Conservation (phyloP, 2,797 vertebrate species). For the Lerista edwardsae region DNA sequence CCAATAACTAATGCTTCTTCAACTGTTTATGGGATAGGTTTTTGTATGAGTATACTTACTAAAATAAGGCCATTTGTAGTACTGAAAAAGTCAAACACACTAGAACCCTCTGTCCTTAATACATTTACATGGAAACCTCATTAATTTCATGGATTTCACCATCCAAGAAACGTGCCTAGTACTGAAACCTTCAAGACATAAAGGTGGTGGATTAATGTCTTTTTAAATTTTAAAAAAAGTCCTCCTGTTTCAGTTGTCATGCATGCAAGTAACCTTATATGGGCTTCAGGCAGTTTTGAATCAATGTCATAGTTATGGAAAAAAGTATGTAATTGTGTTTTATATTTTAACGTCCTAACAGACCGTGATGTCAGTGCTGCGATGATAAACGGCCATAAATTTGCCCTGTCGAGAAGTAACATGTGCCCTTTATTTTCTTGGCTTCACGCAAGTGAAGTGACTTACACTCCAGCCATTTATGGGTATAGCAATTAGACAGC, state of each 20-base stretch:
- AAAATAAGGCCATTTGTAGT: slow-evolving; percentile 2
- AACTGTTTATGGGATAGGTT: slow-evolving; percentile 30
- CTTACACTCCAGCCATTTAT: slow-evolving; percentile 45
- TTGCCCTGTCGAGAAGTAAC: slow-evolving; percentile 32
- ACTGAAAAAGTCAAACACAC: slow-evolving; percentile 42
- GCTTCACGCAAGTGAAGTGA: not conserved
- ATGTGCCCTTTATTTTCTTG: slow-evolving; percentile 4
- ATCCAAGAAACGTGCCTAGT: not conserved
- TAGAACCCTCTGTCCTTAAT: not conserved
- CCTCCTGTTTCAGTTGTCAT: not conserved
- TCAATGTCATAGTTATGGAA: slow-evolving; percentile 58
- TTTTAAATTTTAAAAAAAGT: not conserved
- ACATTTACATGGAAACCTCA: not conserved
- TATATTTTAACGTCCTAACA: slow-evolving; percentile 38
- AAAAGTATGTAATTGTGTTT: slow-evolving; percentile 52
- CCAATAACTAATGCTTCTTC: not conserved
- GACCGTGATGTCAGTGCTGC: slow-evolving; percentile 32
- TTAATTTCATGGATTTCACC: not conserved
- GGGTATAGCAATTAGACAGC: slow-evolving; percentile 5
- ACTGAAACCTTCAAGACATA: not conserved
- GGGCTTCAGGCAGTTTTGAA: slow-evolving; percentile 49
- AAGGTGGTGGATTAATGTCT: not conserved
- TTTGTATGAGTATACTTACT: not conserved
- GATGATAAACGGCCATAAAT: slow-evolving; percentile 41
- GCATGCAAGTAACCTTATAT: slow-evolving; percentile 57